Evolutionary conservation across 2,888 invertebrate species (phyloP).

Genomic region (Ormyrus thymus): DNA sequence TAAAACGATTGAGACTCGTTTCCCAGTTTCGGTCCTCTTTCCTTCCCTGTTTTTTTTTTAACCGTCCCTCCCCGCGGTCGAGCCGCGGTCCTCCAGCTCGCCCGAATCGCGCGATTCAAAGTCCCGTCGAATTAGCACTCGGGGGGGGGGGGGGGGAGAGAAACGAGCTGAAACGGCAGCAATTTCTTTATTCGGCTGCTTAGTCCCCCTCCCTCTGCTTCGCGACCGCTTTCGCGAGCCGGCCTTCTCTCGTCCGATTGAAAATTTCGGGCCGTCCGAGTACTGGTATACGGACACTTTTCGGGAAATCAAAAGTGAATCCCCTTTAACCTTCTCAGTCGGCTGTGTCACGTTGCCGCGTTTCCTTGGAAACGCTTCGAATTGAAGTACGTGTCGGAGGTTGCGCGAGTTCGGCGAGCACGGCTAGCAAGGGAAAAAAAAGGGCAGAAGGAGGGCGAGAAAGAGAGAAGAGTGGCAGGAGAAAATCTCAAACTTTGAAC

Average conservation of each 20-base stretch:
- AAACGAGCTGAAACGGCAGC: too few relatives aligned
- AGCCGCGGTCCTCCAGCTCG: constrained; percentile 51
- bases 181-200: too few relatives aligned
- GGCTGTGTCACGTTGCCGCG: constrained; percentile 71
- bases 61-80: constrained; percentile 51
- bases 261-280: neutral
- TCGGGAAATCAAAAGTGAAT: constrained; percentile 63
- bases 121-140: too few relatives aligned
- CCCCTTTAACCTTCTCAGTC: constrained; percentile 72
- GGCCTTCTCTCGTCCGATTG: neutral
- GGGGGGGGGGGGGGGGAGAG: too few relatives aligned
- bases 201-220: constrained; percentile 18
- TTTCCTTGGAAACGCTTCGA: constrained; percentile 72
- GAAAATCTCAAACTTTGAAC: constrained; percentile 73
- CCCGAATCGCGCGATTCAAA: neutral
- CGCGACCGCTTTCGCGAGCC: neutral
- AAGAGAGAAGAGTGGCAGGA: constrained; percentile 61
- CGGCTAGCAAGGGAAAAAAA: constrained; percentile 53
- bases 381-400: constrained; percentile 72
- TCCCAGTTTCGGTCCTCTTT: constrained; percentile 60
- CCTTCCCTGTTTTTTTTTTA: constrained; percentile 48
- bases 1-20: constrained; percentile 64
- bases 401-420: constrained; percentile 60
- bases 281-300: constrained; percentile 43
- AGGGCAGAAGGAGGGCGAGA: constrained; percentile 41